A percentile compares a stretch with the other conserved stretches of the same genome.
Conservation (phyloP, 2,113 vertebrate species). For the Elephantulus edwardii region DNA sequence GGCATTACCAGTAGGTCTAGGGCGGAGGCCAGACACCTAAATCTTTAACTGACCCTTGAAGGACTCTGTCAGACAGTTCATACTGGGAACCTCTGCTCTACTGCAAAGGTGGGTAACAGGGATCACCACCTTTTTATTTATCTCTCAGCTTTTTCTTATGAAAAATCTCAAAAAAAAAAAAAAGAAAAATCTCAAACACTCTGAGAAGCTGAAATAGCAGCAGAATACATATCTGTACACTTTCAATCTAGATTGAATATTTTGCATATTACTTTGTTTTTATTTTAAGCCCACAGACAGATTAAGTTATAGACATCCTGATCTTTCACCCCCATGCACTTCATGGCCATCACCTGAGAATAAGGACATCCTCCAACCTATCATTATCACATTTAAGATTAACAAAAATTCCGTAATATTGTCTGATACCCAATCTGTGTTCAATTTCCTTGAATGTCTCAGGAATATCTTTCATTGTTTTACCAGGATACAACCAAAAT, state of each 20-base stretch:
- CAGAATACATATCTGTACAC: neutral
- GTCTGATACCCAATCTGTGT: neutral
- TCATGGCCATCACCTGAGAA: neutral
- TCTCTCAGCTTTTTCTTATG: too few relatives aligned
- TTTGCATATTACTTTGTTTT: neutral
- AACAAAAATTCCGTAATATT: fast-evolving
- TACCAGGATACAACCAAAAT: neutral
- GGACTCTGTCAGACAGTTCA: too few relatives aligned
- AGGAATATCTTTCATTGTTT: neutral
- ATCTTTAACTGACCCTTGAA: neutral
- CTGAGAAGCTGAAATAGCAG: neutral
- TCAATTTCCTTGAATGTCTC: neutral
- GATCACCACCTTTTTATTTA: neutral
- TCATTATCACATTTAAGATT: neutral
- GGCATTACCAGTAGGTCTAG: too few relatives aligned
- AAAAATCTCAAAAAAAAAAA: too few relatives aligned
- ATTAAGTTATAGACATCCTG: too few relatives aligned
- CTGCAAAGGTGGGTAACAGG: too few relatives aligned
- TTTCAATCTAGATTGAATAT: neutral
- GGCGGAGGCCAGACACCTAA: neutral
- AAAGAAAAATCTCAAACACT: neutral
- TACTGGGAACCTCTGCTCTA: too few relatives aligned
- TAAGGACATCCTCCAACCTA: neutral
- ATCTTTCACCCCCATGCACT: too few relatives aligned
- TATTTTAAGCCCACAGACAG: neutral